Percentiles rank a stretch among this genome's conserved stretches.
Evolutionary conservation across 2,797 vertebrate genomes (phyloP).

Genomic region (Pitangus sulphuratus): DNA sequence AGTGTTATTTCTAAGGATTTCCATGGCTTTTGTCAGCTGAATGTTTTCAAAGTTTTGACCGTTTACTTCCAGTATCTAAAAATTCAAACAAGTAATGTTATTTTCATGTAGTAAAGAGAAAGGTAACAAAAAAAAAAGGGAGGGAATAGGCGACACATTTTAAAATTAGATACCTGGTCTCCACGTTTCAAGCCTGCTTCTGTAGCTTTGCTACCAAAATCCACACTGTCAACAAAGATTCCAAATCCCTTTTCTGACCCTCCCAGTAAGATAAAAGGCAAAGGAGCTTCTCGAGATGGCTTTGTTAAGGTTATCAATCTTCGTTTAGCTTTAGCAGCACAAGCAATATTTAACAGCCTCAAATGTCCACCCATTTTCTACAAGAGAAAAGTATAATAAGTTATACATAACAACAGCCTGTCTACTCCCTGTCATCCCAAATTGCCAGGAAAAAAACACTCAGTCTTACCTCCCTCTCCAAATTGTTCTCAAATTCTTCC

Average conservation of each 20-base stretch:
- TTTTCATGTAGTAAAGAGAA: background rate
- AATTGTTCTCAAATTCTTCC: conserved; percentile 98
- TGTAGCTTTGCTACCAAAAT: conserved; percentile 92
- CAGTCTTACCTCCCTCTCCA: conserved; percentile 93
- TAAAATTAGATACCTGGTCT: conserved; percentile 85
- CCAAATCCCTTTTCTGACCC: conserved; percentile 97
- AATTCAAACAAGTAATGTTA: background rate
- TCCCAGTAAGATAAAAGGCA: conserved; percentile 93
- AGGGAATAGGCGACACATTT: background rate
- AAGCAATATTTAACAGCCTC: conserved; percentile 97
- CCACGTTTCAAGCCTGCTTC: conserved; percentile 96
- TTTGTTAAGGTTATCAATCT: conserved; percentile 95
- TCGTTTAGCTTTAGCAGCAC: conserved; percentile 97
- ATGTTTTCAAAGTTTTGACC: conserved; percentile 99
- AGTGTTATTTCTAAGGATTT: conserved; percentile 99
- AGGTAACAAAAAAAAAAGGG: rapidly evolving
- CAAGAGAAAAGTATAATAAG: background rate
- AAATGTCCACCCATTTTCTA: conserved; percentile 99
- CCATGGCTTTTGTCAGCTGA: conserved; percentile 95
- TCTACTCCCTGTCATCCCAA: background rate
- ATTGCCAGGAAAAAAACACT: background rate
- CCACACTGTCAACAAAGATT: conserved; percentile 96
- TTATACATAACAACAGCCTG: background rate
- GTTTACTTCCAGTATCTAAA: conserved; percentile 96
- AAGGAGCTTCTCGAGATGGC: conserved; percentile 92